phyloP scores from a whole-genome alignment of 2,797 vertebrate species.

The Fistularia tabacaria region DNA sequence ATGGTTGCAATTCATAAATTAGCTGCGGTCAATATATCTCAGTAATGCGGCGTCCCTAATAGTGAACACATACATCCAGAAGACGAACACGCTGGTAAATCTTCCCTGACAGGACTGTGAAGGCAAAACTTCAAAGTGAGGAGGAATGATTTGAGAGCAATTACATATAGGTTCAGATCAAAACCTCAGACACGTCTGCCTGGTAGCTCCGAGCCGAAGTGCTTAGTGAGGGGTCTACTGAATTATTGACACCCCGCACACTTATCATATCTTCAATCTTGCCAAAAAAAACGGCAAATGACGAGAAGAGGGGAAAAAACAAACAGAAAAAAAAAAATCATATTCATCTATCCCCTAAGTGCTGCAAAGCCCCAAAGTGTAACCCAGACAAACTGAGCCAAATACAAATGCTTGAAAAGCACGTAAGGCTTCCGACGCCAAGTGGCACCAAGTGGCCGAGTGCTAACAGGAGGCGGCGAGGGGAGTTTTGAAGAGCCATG shows the following conservation, averaged over 20 bases:
- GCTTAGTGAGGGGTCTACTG: constrained; percentile 38
- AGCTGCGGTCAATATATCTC: constrained; percentile 23
- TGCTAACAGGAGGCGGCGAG: constrained; percentile 46
- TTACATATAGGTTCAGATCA: constrained; percentile 29
- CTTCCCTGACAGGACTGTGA: constrained; percentile 1
- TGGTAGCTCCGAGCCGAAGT: constrained; percentile 42
- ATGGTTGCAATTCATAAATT: constrained; percentile 34
- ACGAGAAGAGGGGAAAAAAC: constrained; percentile 5
- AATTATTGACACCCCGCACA: constrained; percentile 54
- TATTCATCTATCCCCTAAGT: constrained; percentile 55
- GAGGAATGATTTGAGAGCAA: constrained; percentile 25
- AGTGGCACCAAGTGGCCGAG: constrained; percentile 46
- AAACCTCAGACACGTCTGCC: constrained; percentile 20
- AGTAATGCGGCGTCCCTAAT: constrained; percentile 15
- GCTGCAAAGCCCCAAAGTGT: constrained; percentile 59
- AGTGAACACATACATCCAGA: background rate
- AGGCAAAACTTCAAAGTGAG: constrained; percentile 9
- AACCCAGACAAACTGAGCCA: constrained; percentile 54
- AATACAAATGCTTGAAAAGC: constrained; percentile 61
- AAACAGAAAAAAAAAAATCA: constrained; percentile 11
- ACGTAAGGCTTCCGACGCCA: constrained; percentile 45
- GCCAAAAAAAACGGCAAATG: constrained; percentile 42
- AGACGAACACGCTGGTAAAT: background rate
- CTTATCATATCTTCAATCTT: constrained; percentile 44
- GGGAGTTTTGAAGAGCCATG: constrained; percentile 59